Conservation (phyloP, 2,113 vertebrate genomes). For the Pipra filicauda region DNA sequence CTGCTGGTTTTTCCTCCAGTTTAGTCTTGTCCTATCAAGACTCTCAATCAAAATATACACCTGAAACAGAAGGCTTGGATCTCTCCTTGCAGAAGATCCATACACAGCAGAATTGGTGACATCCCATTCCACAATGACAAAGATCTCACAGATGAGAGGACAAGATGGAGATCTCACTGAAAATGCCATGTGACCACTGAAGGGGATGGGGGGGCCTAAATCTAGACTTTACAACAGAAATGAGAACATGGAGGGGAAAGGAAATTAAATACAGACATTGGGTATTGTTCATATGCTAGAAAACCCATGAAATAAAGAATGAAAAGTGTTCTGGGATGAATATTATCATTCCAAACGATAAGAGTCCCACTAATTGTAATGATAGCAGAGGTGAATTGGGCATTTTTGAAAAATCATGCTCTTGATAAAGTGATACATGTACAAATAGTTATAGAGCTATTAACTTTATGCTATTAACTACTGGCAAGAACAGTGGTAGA, state of each 20-base stretch:
- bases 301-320: neutral
- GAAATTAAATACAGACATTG: neutral
- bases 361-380: neutral
- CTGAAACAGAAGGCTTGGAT: neutral
- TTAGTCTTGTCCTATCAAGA: neutral
- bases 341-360: neutral
- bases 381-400: neutral
- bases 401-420: neutral
- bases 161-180: neutral
- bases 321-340: neutral
- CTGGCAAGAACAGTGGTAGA: neutral
- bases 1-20: neutral
- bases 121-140: neutral
- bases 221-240: neutral
- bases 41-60: neutral
- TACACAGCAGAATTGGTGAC: neutral
- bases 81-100: neutral
- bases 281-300: neutral
- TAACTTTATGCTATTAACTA: neutral
- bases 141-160: neutral
- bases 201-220: rapidly evolving
- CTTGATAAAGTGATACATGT: neutral
- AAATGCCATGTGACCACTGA: neutral
- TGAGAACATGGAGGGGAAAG: neutral
- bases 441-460: neutral